Base-by-base conservation (phyloP, 2,888 invertebrate genomes). In the Dendrolimus pini region DNA sequence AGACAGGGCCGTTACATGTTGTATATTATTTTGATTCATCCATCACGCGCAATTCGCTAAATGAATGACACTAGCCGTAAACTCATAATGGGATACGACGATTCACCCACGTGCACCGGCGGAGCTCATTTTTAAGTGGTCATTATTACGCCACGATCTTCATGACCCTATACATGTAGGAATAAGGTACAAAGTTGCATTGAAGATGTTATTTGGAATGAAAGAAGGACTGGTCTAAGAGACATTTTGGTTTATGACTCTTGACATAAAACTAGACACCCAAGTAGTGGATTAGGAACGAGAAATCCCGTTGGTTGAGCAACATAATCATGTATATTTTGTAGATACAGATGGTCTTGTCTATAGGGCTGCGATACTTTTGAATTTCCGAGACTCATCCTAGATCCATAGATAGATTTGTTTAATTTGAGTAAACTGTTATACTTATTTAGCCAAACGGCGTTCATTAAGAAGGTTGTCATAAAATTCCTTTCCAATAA, bases 221-320 rank as follows among this genome's bases (percentile, higher is more conserved):
- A 47, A 30, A 30, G 30, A 61, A 62, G 65, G 62, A 63, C 70
- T 67, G 66, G 66, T 72, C 65, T 71, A 71, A 71, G 66, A 76
- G 72, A 74, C 76, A 73, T 65, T 65, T 72, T 79, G 74, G 72
- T 80, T 82, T 80, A 81, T 83, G 76, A 75, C 73, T 71, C 68
- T 70, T 70, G 71, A 80, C 80, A 87, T 86, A 84, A 86, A 88
- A 85, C 76, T 77, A 87, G 87, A 89, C 89, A 87, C 89, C 89
- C 89, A 89, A 88, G 88, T 82, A 82, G 86, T 80, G 76, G 85
- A 88, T 87, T 83, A 84, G 72, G 76, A 77, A 72, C 74, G 70
- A 78, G 72, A 75, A 76, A 77, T 78, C 77, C 70, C 69, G 71
- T 61, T 61, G 65, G 79, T 87, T 85, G 80, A 76, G 80, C 82